Conservation (phyloP, 2,888 invertebrate genomes). For the Hypselothyrea guttata region DNA sequence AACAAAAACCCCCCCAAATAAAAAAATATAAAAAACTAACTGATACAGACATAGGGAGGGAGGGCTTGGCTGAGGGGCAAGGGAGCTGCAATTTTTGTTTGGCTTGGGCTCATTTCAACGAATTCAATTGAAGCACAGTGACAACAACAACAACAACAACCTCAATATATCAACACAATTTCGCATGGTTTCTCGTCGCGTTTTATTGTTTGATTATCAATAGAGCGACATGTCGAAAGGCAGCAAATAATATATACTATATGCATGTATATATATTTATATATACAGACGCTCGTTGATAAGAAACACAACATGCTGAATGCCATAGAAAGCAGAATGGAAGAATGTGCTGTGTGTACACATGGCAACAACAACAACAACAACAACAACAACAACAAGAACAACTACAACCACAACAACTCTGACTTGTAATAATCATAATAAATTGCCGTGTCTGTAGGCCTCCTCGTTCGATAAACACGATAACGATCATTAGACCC, state of each 20-base stretch:
- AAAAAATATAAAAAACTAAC: too few relatives aligned
- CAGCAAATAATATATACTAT: not conserved
- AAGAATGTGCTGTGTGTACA: not conserved
- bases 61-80: not conserved
- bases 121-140: slow-evolving; percentile 46
- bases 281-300: slow-evolving; percentile 7
- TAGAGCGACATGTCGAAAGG: slow-evolving; percentile 24
- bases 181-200: slow-evolving; percentile 49
- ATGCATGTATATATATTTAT: not conserved
- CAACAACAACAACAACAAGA: slow-evolving; percentile 13
- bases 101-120: slow-evolving; percentile 25
- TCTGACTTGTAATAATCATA: slow-evolving; percentile 12
- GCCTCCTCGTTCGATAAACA: slow-evolving; percentile 29
- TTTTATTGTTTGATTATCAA: slow-evolving; percentile 73
- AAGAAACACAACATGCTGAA: slow-evolving; percentile 7
- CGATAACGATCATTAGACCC: slow-evolving; percentile 42
- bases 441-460: slow-evolving; percentile 18
- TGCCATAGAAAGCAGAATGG: not conserved
- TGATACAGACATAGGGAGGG: slow-evolving; percentile 6
- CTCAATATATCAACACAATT: slow-evolving; percentile 32
- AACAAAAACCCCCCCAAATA: slow-evolving; percentile 11
- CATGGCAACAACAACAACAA: slow-evolving; percentile 1
- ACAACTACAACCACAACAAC: slow-evolving; percentile 1
- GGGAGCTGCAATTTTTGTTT: slow-evolving; percentile 2
- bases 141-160: slow-evolving; percentile 21